phyloP scores from a whole-genome alignment of 2,888 invertebrate genomes.

The Anodontia alba region DNA sequence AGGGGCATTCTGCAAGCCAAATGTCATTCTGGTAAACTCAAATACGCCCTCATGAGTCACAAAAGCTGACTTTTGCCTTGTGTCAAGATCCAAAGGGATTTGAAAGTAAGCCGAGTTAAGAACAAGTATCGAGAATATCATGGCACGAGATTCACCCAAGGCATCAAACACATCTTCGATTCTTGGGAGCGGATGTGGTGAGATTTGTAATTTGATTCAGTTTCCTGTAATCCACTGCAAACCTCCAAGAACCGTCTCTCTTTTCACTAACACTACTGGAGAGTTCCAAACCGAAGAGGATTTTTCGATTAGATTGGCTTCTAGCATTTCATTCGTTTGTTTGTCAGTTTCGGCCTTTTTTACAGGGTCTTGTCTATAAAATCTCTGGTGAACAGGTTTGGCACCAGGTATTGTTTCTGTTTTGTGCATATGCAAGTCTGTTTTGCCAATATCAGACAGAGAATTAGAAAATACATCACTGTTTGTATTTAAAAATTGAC shows the following conservation, averaged over 20 bases:
- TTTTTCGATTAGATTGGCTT: neutral
- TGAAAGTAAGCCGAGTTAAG: constrained; percentile 53
- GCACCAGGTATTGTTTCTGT: constrained; percentile 48
- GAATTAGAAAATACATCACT: constrained; percentile 30
- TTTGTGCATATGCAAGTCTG: constrained; percentile 17
- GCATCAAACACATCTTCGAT: constrained; percentile 57
- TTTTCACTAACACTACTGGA: constrained; percentile 54
- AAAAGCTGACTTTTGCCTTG: constrained; percentile 54
- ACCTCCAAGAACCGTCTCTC: constrained; percentile 42
- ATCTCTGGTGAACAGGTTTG: constrained; percentile 18
- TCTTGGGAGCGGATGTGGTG: constrained; percentile 52
- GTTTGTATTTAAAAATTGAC: constrained; percentile 25
- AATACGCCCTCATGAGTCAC: constrained; percentile 55
- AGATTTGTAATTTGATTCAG: constrained; percentile 42
- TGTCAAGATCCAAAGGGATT: constrained; percentile 45
- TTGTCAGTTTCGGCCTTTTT: constrained; percentile 25
- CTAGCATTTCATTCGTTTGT: constrained; percentile 17
- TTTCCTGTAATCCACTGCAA: constrained; percentile 51
- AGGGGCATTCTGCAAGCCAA: constrained; percentile 57
- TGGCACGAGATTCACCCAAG: constrained; percentile 51
- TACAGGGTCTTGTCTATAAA: constrained; percentile 18
- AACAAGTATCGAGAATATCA: constrained; percentile 55
- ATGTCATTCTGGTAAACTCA: constrained; percentile 45
- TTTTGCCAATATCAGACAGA: constrained; percentile 12
- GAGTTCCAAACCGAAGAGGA: constrained; percentile 22